phyloP scores from a whole-genome alignment of 2,113 vertebrate genomes.

The Xiphias gladius region DNA sequence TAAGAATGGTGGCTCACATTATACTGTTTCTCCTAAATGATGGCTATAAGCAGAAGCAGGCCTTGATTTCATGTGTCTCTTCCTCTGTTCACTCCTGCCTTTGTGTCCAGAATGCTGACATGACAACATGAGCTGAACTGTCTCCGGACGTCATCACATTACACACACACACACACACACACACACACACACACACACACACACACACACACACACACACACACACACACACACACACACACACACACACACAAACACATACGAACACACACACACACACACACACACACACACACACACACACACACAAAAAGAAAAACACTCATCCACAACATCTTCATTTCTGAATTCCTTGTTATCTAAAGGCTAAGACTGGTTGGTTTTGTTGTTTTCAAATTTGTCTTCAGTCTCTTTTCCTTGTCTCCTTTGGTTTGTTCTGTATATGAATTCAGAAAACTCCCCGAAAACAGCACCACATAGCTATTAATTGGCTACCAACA shows the following conservation, averaged over 20 bases:
- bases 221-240: background rate
- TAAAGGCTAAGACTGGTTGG: constrained; percentile 32
- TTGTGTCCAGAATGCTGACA: constrained; percentile 68
- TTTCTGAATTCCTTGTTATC: constrained; percentile 37
- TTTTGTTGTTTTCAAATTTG: constrained; percentile 28
- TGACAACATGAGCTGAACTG: constrained; percentile 20
- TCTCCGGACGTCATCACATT: constrained; percentile 17
- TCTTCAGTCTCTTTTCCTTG: constrained; percentile 23
- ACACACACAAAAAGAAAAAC: constrained; percentile 11
- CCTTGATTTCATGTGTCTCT: constrained; percentile 35
- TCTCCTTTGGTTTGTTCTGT: constrained; percentile 30
- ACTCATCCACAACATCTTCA: constrained; percentile 16
- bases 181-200: constrained; percentile 7
- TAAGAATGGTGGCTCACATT: constrained; percentile 67
- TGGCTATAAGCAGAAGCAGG: constrained; percentile 54
- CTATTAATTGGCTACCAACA: constrained; percentile 22
- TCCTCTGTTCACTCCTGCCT: constrained; percentile 57
- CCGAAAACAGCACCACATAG: constrained; percentile 27
- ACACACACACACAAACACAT: background rate
- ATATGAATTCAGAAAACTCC: background rate
- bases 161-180: background rate
- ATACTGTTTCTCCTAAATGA: constrained; percentile 56
- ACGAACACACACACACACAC: background rate
- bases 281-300: background rate
- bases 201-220: background rate